Base-by-base conservation (phyloP, 2,113 vertebrate genomes). In the Puffinus mauretanicus region DNA sequence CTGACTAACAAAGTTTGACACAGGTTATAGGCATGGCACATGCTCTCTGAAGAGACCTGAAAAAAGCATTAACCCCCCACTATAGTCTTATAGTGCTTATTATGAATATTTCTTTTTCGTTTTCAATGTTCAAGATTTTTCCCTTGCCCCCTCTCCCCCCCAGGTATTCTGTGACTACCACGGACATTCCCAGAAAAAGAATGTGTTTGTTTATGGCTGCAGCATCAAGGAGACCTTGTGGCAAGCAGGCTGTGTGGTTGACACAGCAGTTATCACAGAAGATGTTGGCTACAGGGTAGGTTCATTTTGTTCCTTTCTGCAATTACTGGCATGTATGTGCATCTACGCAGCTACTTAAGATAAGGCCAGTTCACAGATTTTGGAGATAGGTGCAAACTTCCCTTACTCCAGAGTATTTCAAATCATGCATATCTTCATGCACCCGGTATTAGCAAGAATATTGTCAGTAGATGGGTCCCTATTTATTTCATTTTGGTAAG, bases 101-200 rank as follows among this genome's bases (percentile, higher is more conserved):
- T 70, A 15, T 16, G 44, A 83, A 54, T 9, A 64, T 46, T 19
- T 46, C 9, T 38, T 88, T 79, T 26, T 27, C 49, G 16, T n/a
- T 72, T 26, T 22, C 51, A 38, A 0, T 18, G 17, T 42, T 79
- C 11, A 86, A 54, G 13, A 61, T 61, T 75, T 88, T 82, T 16
- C 7, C 5, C 25, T 15, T 22, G 9, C 7, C 6, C 27, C 2
- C 16, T 12, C 24, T 17, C 4, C 8, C 32, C 34, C 34, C 36
- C 11, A 99, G 99, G 99, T 99, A 55, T 99, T 99, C 97, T 99
- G 99, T 94, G 99, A 99, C 94, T 99, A 99, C 91, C 99, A 99
- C 0, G 99, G 99, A 12, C 99, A 99, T 97, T 99, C 99, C 1
- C 98, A 99, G 86, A 99, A 98, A 97, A 99, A 99, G 92, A 99